Base-by-base conservation (phyloP, 1,140 invertebrate species). In the Atopsyche davidsoni region DNA sequence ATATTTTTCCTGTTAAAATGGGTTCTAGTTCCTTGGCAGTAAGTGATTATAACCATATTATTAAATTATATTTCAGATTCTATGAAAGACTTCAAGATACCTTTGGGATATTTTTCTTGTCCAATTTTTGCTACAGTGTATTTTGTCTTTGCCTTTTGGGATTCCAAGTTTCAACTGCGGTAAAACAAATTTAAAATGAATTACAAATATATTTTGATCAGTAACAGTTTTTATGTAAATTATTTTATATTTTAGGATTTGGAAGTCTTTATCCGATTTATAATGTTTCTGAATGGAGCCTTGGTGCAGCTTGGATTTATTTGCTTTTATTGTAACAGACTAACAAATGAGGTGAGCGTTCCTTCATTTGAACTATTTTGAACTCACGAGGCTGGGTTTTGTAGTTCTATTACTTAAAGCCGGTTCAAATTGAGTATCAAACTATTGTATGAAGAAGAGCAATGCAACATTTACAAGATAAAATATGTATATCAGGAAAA, bases 111-210 rank as follows among this genome's bases (percentile, higher is more conserved):
- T 21, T 50, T 2, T 14, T 50, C 3, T 14, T 42, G 14, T 24
- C 18, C 2, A 35, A 14, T 34, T 50, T 50, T 16, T 31, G 41
- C 21, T 42, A 51, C 25, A n/a, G 18, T 23, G 1, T 45, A 4
- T 17, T 24, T 3, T 35, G n/a, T 10, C 44, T 51, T 18, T 51
- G 49, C 28, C 43, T 51, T 11, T 16, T 51, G 11, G 49, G 49
- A 28, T 45, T 38, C 14, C 49, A 51, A 22, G 4, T 51, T 32
- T 38, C 49, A 16, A 18, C 41, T 32, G 10, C 23, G 32, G 49
- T 51, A 40, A 50, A 10, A 9, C 11, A 17, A 13, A 28, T 7
- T n/a, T 7, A 7, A n/a, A 28, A 28, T 6, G 6, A 28, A 7
- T 7, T 28, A 28, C 6, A 28, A 28, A 28, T n/a, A n/a, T n/a